Evolutionary conservation across 1,140 invertebrate species (phyloP), one percentile per base, ranked within the genome.

Genomic region (Andrena cerasifolii): DNA sequence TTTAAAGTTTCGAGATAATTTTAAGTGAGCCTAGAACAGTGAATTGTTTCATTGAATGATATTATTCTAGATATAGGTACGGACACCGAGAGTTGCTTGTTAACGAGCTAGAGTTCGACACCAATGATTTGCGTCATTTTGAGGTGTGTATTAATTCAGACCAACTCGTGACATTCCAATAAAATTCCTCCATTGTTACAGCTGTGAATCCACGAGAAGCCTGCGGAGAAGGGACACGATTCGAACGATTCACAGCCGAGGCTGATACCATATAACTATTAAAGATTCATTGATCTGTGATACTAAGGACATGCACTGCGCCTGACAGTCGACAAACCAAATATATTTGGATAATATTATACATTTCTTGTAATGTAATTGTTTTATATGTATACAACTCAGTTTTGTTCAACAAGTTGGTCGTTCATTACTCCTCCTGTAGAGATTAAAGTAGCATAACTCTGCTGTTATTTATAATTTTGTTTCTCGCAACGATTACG

Each of bases 11-110:
- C 21, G 1, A 53, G 21, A 7, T 26, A 2, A 24, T 26, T 53
- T 53, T 3, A 51, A 21, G 10, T 26, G 21, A 53, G 26, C 18
- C 65, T 78, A 33, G 18, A 53, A 66, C 3, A 70, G 47, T 43
- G 45, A 59, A 47, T 43, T 71, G 26, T 54, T 66, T 68, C 26
- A 26, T 56, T 58, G 28, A 33, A 40, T 77, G 51, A 16, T 31
- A 43, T 24, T 49, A 12, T 88, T 89, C 47, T 58, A 93, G 93
- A 53, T 89, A 88, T 63, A 79, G 88, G 67, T 91, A 93, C 59
- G 92, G 91, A 21, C 92, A 90, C 75, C 85, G 92, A 26, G 89
- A 93, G 47, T 82, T 93, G 58, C 81, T 93, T 2, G 90, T 93
- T 21, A 93, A 93, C 40, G 91, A 92, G 49, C 84, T 91, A 47